A percentile compares a stretch with the other conserved stretches of the same genome.
phyloP scores from a whole-genome alignment of 1,140 invertebrate genomes.

The Potamilus streckersoni region DNA sequence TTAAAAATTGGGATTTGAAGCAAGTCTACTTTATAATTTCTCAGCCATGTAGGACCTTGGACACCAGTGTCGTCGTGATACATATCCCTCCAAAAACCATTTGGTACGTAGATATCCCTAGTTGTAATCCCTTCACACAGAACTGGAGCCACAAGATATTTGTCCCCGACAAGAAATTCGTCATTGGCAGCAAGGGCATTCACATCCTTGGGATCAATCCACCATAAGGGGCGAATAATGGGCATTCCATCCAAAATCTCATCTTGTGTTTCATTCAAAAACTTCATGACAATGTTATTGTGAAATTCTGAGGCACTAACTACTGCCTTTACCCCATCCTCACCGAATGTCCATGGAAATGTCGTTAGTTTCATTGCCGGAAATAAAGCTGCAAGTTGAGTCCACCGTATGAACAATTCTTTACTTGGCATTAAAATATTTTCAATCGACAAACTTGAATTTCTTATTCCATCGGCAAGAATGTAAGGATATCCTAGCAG shows the following conservation, averaged over 20 bases:
- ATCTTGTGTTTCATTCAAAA: conserved; percentile 67
- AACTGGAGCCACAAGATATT: conserved; percentile 85
- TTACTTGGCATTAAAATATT: conserved; percentile 72
- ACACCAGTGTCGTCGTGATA: conserved; percentile 6
- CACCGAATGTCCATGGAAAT: conserved; percentile 87
- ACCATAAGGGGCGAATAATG: conserved; percentile 88
- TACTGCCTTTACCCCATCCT: conserved; percentile 75
- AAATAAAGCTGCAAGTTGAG: conserved; percentile 88
- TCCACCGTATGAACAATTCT: conserved; percentile 91
- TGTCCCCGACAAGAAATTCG: conserved; percentile 86
- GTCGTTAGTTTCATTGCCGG: conserved; percentile 89
- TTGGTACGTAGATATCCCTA: conserved; percentile 27
- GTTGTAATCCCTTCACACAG: conserved; percentile 72
- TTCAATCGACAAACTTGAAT: background rate
- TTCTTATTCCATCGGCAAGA: conserved; percentile 73
- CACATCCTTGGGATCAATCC: conserved; percentile 84
- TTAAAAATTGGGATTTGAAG: conserved; percentile 25
- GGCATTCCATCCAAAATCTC: conserved; percentile 77
- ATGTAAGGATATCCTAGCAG: conserved; percentile 87
- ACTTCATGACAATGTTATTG: conserved; percentile 73
- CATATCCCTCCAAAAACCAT: conserved; percentile 25
- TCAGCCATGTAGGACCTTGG: conserved; percentile 19
- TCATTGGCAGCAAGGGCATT: conserved; percentile 82
- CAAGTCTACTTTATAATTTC: conserved; percentile 9
- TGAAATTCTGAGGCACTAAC: conserved; percentile 78